Base-by-base conservation (phyloP, 2,113 vertebrate genomes). In the Neofelis nebulosa region DNA sequence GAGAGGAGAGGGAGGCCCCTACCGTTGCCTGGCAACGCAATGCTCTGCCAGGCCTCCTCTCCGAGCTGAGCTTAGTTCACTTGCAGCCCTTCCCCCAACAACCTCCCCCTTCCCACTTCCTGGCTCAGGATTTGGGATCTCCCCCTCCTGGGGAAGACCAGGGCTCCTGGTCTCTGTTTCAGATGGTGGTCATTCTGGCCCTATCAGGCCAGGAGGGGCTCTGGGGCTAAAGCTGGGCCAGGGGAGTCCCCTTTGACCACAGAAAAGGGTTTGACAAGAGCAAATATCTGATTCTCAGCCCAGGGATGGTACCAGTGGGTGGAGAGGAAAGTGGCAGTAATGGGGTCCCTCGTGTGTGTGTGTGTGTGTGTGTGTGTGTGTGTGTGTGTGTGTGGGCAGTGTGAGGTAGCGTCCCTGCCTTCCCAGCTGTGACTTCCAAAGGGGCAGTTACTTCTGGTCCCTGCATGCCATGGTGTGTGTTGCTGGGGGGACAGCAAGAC, bases 21-120 rank as follows among this genome's bases (percentile, higher is more conserved):
- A 36, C 33, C 6, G 97, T 98, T 97, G 97, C 98, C 86, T 93
- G 82, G 98, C 95, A 98, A 98, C 98, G 9, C 93, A 98, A 98
- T 98, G 97, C 97, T 98, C 95, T 96, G 98, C 98, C 98, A 97
- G 98, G 92, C 95, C 94, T 94, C 93, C 96, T 96, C 96, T 96
- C 86, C 21, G 91, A 95, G 96, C 95, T 96, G 96, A 97, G 93
- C 97, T 98, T 97, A 97, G 95, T 96, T 98, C 97, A 93, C 89
- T 91, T 50, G 50, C 92, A 89, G 94, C 97, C 94, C 97, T 96
- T 81, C 94, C 95, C 91, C 85, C 85, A 74, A 21, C 4, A 4
- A 4, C 48, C 92, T 74, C 88, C 41, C 57, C 41, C 66, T 18
- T 25, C 5, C 63, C 90, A 80, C 19, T 79, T 48, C 61, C 25